phyloP scores from a whole-genome alignment of 2,113 vertebrate genomes.

The Xenopus borealis region DNA sequence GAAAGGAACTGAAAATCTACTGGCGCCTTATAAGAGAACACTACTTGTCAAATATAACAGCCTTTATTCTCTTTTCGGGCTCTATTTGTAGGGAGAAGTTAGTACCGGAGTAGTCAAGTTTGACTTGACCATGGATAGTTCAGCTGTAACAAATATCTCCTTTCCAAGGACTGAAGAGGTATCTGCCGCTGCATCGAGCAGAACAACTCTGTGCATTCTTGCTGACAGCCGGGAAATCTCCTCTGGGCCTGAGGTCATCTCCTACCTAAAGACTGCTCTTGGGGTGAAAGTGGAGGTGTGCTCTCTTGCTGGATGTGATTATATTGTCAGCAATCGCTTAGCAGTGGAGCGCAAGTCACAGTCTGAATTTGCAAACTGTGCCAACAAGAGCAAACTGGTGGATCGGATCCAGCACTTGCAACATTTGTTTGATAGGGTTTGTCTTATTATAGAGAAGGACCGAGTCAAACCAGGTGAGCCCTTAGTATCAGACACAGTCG shows the following conservation, averaged over 20 bases:
- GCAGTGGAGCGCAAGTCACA: constrained; percentile 72
- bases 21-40: too few species aligned
- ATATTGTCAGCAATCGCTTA: constrained; percentile 82
- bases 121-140: fast-evolving
- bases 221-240: constrained; percentile 77
- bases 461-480: constrained; percentile 65
- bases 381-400: constrained; percentile 62
- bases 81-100: too few species aligned
- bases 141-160: background rate
- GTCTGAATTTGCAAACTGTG: constrained; percentile 64
- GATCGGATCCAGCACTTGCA: constrained; percentile 72
- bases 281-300: constrained; percentile 72
- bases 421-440: constrained; percentile 74
- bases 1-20: too few species aligned
- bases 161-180: fast-evolving
- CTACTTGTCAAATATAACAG: too few species aligned
- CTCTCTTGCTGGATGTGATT: constrained; percentile 72
- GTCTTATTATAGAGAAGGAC: constrained; percentile 86
- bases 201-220: constrained; percentile 60
- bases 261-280: constrained; percentile 67
- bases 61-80: too few species aligned
- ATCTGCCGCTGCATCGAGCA: background rate
- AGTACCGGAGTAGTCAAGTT: too few species aligned
- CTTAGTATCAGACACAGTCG: too few species aligned
- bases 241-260: constrained; percentile 72